Conservation (phyloP, 2,113 vertebrate genomes). For the Scomber colias region DNA sequence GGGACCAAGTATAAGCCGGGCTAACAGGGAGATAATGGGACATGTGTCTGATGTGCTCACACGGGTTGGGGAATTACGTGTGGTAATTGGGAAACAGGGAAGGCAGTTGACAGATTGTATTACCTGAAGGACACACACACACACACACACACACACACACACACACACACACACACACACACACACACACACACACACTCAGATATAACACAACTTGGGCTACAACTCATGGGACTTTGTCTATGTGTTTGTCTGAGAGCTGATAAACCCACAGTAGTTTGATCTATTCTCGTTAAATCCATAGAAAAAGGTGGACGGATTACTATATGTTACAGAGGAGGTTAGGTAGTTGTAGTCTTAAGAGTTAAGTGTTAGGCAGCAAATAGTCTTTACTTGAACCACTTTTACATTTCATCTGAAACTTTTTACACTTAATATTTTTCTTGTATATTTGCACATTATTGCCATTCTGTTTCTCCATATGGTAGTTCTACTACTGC, state of each 20-base stretch:
- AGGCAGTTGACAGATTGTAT: slow-evolving; percentile 32
- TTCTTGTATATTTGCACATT: too few relatives aligned
- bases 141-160: slow-evolving; percentile 29
- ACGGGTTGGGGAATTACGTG: slow-evolving; percentile 37
- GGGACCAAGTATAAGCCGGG: slow-evolving; percentile 16
- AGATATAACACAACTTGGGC: not conserved
- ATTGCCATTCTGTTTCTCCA: too few relatives aligned
- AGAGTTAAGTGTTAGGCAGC: too few relatives aligned
- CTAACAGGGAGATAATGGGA: slow-evolving; percentile 57
- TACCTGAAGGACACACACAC: slow-evolving; percentile 34
- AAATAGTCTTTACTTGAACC: too few relatives aligned
- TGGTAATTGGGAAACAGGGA: slow-evolving; percentile 36
- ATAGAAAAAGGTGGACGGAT: not conserved
- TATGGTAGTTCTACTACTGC: too few relatives aligned
- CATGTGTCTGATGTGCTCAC: slow-evolving; percentile 56
- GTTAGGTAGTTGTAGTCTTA: not conserved
- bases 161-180: slow-evolving; percentile 19
- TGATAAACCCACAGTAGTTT: too few relatives aligned
- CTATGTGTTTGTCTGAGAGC: too few relatives aligned
- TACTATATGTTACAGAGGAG: not conserved
- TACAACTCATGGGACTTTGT: too few relatives aligned
- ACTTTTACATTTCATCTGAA: too few relatives aligned
- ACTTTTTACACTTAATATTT: too few relatives aligned
- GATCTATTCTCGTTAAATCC: not conserved
- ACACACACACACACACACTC: slow-evolving; percentile 1